Conservation (phyloP, 2,113 vertebrate genomes). For the Tauraco erythrolophus region DNA sequence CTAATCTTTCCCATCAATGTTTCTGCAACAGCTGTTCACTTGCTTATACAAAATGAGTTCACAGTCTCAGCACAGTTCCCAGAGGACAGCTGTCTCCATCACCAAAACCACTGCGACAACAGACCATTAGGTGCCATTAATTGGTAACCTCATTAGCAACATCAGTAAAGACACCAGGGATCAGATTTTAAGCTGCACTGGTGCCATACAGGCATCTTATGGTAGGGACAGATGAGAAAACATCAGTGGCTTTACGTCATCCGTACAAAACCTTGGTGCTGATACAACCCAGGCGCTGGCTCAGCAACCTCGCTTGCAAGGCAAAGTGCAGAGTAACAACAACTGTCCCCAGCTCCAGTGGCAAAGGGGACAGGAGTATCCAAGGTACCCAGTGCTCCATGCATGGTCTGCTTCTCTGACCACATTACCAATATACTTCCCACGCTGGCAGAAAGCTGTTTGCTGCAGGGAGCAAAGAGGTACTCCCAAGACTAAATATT, state of each 20-base stretch:
- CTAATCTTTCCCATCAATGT: neutral
- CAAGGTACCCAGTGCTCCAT: neutral
- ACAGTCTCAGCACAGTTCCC: conserved; percentile 24
- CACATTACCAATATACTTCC: neutral
- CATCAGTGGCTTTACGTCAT: neutral
- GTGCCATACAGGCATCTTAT: neutral
- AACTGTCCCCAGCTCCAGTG: neutral
- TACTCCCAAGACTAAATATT: neutral
- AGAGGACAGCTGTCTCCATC: conserved; percentile 33
- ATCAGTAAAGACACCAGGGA: conserved; percentile 10
- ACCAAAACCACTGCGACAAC: conserved; percentile 34
- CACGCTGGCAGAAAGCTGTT: neutral
- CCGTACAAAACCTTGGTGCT: neutral
- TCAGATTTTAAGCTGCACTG: neutral
- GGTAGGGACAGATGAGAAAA: neutral
- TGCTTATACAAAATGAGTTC: conserved; percentile 42
- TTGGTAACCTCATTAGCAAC: conserved; percentile 52
- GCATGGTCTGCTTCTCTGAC: rapidly evolving
- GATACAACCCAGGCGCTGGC: neutral
- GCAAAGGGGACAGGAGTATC: neutral
- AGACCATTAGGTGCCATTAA: conserved; percentile 63
- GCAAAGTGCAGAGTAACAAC: neutral
- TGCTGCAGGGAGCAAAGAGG: neutral
- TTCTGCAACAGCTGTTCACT: conserved; percentile 48
- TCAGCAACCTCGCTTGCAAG: neutral